phyloP scores from a whole-genome alignment of 2,888 invertebrate genomes.

The Colletes collaris region DNA sequence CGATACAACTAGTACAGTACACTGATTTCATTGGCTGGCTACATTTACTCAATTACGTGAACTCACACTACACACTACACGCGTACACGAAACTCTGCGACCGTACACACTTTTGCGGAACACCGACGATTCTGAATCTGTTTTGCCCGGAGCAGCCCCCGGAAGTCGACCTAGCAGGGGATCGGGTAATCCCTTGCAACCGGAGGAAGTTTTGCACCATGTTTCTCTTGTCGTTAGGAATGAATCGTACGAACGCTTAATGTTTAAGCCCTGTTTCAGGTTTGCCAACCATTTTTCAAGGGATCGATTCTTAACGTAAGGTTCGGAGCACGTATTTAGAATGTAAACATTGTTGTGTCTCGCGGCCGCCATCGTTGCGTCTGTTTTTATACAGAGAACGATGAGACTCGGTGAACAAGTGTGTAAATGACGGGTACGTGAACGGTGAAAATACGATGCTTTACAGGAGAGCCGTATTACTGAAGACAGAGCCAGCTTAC shows the following conservation, averaged over 20 bases:
- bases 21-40: slow-evolving; percentile 32
- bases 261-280: slow-evolving; percentile 9
- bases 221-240: not conserved
- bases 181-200: slow-evolving; percentile 39
- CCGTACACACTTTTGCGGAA: not conserved
- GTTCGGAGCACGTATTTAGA: too few relatives aligned
- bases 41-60: not conserved
- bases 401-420: slow-evolving; percentile 8
- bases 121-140: not conserved
- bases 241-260: not conserved
- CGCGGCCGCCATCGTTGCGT: too few relatives aligned
- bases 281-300: not conserved
- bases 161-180: slow-evolving; percentile 17
- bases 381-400: too few relatives aligned
- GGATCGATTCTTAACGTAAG: too few relatives aligned
- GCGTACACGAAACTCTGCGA: not conserved
- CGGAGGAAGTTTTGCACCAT: too few relatives aligned
- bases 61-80: slow-evolving; percentile 2
- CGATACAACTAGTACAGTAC: not conserved
- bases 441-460: slow-evolving; percentile 37
- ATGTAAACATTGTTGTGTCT: too few relatives aligned
- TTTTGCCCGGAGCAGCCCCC: not conserved
- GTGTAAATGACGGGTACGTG: slow-evolving; percentile 12
- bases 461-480: slow-evolving; percentile 52
- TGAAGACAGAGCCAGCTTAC: slow-evolving; percentile 40